Conservation (phyloP, 2,113 vertebrate genomes). For the Hyaena hyaena region DNA sequence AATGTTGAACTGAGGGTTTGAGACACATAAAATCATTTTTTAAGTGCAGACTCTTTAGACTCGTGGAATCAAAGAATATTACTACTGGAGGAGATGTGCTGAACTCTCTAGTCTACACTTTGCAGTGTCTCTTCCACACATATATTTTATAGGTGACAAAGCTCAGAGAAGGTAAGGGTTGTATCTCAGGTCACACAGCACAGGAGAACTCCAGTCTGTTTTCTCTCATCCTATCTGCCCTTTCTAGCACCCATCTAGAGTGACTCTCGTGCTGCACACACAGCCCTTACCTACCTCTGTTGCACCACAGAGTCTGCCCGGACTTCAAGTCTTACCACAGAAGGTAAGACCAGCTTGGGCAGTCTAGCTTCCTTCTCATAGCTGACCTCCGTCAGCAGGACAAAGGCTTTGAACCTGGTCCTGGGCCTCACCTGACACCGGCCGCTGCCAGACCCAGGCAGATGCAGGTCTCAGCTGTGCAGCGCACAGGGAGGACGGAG, state of each 20-base stretch:
- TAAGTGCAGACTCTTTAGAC: not conserved
- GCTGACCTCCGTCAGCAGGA: not conserved
- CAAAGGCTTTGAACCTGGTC: not conserved
- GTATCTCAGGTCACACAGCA: not conserved
- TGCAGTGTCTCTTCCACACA: not conserved
- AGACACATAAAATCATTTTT: not conserved
- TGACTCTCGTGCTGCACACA: accelerated
- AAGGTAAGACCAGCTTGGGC: not conserved
- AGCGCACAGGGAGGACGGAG: not conserved
- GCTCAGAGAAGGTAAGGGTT: not conserved
- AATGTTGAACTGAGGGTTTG: not conserved
- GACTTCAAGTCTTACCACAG: not conserved
- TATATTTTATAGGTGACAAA: conserved; percentile 14
- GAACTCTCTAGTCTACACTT: not conserved
- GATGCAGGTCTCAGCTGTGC: not conserved
- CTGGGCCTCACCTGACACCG: not conserved
- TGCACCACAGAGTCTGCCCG: not conserved
- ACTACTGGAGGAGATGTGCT: not conserved
- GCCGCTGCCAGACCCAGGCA: not conserved
- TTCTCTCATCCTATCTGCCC: not conserved
- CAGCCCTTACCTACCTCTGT: not conserved
- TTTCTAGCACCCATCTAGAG: not conserved
- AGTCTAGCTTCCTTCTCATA: not conserved
- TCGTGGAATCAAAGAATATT: not conserved
- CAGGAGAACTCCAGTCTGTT: not conserved